Evolutionary conservation across 2,113 vertebrate species (phyloP).

Genomic region (Rhombomys opimus): DNA sequence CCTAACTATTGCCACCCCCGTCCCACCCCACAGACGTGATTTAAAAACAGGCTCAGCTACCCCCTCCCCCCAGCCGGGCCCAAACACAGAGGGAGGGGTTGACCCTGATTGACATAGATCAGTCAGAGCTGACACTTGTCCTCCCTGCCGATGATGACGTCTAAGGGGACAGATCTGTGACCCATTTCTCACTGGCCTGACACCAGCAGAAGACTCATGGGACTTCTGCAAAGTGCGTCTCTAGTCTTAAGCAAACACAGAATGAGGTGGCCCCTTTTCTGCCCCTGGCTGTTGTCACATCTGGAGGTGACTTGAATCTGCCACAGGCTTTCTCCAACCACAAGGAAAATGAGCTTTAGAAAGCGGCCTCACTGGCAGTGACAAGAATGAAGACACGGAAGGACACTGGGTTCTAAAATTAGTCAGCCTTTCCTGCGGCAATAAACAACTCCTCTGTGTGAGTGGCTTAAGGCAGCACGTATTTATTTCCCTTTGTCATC

Average conservation of each 20-base stretch:
- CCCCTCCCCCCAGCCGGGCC: neutral
- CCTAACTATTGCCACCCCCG: neutral
- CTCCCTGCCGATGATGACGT: neutral
- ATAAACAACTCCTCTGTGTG: conserved; percentile 41
- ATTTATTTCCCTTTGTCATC: conserved; percentile 15
- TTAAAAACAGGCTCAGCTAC: neutral
- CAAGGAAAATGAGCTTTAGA: conserved; percentile 5
- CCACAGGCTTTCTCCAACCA: neutral
- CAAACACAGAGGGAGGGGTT: no score
- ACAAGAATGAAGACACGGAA: neutral
- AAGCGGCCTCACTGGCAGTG: neutral
- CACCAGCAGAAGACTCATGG: neutral
- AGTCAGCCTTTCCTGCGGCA: conserved; percentile 51
- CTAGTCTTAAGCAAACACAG: neutral
- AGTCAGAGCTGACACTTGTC: rapidly evolving
- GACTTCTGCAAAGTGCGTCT: neutral
- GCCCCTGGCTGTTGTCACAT: neutral
- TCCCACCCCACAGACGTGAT: neutral
- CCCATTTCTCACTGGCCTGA: neutral
- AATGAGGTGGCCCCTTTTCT: neutral
- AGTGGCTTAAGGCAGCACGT: neutral
- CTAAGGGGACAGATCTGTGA: neutral
- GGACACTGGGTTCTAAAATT: conserved; percentile 55
- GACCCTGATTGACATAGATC: no score
- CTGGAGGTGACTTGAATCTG: conserved; percentile 8